A percentile compares a stretch with the other conserved stretches of the same genome.
phyloP scores from a whole-genome alignment of 2,797 vertebrate genomes.

The Anguilla pacifica region DNA sequence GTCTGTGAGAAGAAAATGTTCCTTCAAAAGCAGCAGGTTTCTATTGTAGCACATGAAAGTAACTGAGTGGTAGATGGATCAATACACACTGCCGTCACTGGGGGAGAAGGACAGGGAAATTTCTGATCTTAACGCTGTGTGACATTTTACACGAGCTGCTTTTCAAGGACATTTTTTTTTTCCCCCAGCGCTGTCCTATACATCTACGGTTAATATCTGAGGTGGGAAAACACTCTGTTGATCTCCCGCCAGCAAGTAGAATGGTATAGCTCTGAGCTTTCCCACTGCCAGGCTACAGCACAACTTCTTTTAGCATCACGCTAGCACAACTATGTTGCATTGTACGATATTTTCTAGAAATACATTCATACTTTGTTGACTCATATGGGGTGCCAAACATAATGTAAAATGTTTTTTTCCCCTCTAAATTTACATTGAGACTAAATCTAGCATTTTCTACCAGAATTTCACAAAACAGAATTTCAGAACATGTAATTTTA shows the following conservation, averaged over 20 bases:
- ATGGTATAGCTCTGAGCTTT: slow-evolving; percentile 17
- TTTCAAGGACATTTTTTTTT: slow-evolving; percentile 38
- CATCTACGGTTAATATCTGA: background rate
- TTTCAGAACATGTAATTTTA: too few relatives aligned
- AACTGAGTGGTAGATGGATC: background rate
- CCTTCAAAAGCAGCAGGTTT: background rate
- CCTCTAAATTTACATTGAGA: background rate
- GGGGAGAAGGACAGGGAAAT: background rate
- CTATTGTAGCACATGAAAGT: slow-evolving; percentile 1
- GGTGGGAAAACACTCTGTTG: background rate
- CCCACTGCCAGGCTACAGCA: background rate
- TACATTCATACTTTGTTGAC: background rate
- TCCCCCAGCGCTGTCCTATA: background rate
- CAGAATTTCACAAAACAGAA: too few relatives aligned
- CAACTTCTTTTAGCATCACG: background rate
- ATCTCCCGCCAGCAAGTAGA: background rate
- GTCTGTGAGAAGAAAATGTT: slow-evolving; percentile 12
- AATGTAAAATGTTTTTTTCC: background rate
- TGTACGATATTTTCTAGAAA: background rate
- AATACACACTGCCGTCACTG: background rate
- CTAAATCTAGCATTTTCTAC: background rate
- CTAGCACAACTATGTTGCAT: background rate
- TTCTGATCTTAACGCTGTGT: slow-evolving; percentile 23
- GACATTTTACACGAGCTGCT: slow-evolving; percentile 3
- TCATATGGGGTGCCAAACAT: background rate